Percentiles rank a stretch among this genome's conserved stretches.
phyloP scores from a whole-genome alignment of 2,797 vertebrate genomes.

The Sternarchorhynchus goeldii region DNA sequence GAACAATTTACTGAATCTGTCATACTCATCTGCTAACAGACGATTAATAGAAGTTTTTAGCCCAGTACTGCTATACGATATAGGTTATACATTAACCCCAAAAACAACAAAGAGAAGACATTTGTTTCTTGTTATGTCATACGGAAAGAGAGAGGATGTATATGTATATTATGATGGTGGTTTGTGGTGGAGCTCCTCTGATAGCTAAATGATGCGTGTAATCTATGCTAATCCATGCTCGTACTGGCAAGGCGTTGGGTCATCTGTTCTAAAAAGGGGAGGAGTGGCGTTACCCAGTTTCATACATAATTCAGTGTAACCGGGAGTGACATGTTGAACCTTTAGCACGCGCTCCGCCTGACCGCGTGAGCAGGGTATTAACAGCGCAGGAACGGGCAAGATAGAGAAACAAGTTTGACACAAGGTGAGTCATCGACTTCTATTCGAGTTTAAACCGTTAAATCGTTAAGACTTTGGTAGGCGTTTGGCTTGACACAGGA shows the following conservation, averaged over 20 bases:
- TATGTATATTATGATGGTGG: neutral
- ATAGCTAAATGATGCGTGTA: slow-evolving; percentile 44
- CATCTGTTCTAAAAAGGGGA: slow-evolving; percentile 39
- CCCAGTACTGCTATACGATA: neutral
- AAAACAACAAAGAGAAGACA: too few relatives aligned
- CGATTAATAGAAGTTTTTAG: neutral
- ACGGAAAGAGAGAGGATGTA: neutral
- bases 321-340: slow-evolving; percentile 66
- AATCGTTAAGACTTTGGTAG: neutral
- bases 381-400: slow-evolving; percentile 7
- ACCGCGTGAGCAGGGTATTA: slow-evolving; percentile 52
- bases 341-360: slow-evolving; percentile 63
- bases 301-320: slow-evolving; percentile 76
- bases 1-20: slow-evolving; percentile 48
- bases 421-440: slow-evolving; percentile 34
- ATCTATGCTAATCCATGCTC: slow-evolving; percentile 56
- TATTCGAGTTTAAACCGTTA: neutral
- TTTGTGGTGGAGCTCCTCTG: slow-evolving; percentile 12
- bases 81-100: neutral
- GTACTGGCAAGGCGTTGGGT: slow-evolving; percentile 68
- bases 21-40: neutral
- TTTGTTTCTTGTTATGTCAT: too few relatives aligned
- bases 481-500: neutral
- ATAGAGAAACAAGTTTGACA: neutral
- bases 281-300: slow-evolving; percentile 70